Evolutionary conservation across 2,797 vertebrate genomes (phyloP).

Genomic region (Peromyscus nudipes): DNA sequence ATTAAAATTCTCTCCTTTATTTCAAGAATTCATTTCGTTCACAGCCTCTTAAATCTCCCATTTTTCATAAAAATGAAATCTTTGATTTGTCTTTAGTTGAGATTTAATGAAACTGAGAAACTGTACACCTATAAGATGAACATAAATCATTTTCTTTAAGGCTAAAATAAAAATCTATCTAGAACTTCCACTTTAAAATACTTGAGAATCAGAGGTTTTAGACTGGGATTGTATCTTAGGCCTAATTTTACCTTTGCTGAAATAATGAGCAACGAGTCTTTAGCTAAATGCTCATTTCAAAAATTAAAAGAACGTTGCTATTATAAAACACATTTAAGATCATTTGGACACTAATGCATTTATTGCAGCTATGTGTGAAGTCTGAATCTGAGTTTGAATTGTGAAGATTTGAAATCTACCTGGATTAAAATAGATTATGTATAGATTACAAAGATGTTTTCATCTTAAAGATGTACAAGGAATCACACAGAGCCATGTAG

Average conservation of each 20-base stretch:
- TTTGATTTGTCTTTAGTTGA: neutral
- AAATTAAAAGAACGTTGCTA: neutral
- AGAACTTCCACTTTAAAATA: neutral
- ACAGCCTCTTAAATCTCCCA: neutral
- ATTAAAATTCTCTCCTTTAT: neutral
- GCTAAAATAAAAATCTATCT: neutral
- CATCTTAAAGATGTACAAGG: no score
- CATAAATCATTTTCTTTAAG: neutral
- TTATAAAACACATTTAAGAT: neutral
- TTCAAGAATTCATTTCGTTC: neutral
- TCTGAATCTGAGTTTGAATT: neutral
- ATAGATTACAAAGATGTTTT: no score
- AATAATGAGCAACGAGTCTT: neutral
- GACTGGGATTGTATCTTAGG: neutral
- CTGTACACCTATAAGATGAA: neutral
- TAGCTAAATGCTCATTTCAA: neutral
- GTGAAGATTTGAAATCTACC: neutral
- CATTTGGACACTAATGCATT: neutral
- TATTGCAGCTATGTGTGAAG: neutral
- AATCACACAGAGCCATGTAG: no score
- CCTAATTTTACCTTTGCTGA: neutral
- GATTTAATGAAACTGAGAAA: neutral
- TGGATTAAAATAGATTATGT: neutral
- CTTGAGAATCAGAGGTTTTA: neutral
- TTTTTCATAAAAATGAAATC: neutral